Percentiles rank a stretch among this genome's conserved stretches.
Conservation (phyloP, 1,140 invertebrate species). For the Matsumurasca onukii region DNA sequence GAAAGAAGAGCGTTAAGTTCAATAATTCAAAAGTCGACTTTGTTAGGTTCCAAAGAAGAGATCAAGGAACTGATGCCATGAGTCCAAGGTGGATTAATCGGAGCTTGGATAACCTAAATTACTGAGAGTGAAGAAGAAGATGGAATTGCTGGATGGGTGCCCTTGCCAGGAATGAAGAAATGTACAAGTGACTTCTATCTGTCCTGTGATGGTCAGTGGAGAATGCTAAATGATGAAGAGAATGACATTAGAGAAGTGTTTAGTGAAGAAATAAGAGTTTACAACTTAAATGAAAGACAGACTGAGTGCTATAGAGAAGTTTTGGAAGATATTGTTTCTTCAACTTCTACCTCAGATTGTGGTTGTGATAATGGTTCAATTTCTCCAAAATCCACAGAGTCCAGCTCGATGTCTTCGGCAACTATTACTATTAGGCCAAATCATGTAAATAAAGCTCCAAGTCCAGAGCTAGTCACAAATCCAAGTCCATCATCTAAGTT, state of each 20-base stretch:
- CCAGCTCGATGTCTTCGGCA: conserved; percentile 20
- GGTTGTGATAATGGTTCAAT: conserved; percentile 32
- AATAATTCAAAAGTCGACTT: conserved; percentile 12
- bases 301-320: conserved; percentile 31
- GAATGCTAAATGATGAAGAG: conserved; percentile 24
- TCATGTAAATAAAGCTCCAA: conserved; percentile 19
- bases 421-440: background rate
- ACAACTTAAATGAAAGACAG: conserved; percentile 25
- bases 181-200: conserved; percentile 41
- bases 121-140: background rate
- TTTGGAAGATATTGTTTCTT: conserved; percentile 32
- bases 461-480: conserved; percentile 12
- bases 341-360: conserved; percentile 38
- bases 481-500: conserved; percentile 38
- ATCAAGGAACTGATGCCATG: conserved; percentile 29
- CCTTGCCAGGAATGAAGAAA: conserved; percentile 33
- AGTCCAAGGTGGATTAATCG: conserved; percentile 20
- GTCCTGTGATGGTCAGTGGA: conserved; percentile 36
- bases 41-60: conserved; percentile 19
- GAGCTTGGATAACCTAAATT: conserved; percentile 28
- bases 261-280: conserved; percentile 15
- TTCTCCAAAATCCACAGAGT: conserved; percentile 32
- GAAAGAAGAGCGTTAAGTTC: background rate
- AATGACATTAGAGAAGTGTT: background rate
- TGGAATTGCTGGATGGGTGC: conserved; percentile 30